A percentile compares a stretch with the other conserved stretches of the same genome.
phyloP scores from a whole-genome alignment of 1,140 invertebrate species.

The Drosophila paulistorum region DNA sequence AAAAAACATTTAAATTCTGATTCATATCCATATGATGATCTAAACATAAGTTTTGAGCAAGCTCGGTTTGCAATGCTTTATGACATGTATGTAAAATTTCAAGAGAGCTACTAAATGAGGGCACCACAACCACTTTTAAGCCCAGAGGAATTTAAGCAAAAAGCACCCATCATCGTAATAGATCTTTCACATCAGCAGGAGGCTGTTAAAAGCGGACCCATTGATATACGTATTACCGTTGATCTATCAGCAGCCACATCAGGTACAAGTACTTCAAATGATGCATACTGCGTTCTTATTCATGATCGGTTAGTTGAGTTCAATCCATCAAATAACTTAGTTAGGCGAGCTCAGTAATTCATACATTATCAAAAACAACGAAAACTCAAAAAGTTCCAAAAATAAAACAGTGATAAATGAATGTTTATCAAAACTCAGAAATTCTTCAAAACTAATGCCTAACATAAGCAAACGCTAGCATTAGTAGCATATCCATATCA shows the following conservation, averaged over 20 bases:
- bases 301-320: background rate
- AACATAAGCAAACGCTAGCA: no score
- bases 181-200: no score
- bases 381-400: no score
- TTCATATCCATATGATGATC: slow-evolving; percentile 6
- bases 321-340: background rate
- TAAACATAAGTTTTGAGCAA: slow-evolving; percentile 8
- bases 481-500: no score
- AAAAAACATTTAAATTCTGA: no score
- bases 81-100: slow-evolving; percentile 5
- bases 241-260: background rate
- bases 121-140: background rate
- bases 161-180: no score
- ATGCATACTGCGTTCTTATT: background rate
- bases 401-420: no score
- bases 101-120: slow-evolving; percentile 5
- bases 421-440: no score
- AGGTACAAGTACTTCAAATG: background rate
- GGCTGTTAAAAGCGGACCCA: background rate
- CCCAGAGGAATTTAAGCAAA: no score
- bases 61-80: background rate
- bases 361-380: no score
- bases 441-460: no score
- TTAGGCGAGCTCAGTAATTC: no score
- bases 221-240: slow-evolving; percentile 2